Evolutionary conservation across 2,888 invertebrate genomes (phyloP).

Genomic region (Campoplex nolae): DNA sequence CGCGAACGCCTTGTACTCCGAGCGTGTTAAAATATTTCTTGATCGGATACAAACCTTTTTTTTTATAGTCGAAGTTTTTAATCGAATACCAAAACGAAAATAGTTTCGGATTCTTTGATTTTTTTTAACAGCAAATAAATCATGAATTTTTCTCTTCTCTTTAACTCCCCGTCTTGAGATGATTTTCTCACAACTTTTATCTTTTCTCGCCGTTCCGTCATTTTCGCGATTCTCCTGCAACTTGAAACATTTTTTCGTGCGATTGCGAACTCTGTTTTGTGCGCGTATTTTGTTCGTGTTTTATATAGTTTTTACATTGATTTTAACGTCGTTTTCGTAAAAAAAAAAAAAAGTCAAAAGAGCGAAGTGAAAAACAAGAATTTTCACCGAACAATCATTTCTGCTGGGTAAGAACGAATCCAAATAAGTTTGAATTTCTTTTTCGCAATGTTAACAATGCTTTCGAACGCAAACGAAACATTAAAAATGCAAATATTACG

Average conservation of each 20-base stretch:
- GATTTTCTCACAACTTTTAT: background rate
- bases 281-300: background rate
- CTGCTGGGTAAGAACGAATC: background rate
- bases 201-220: background rate
- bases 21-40: background rate
- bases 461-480: background rate
- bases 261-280: background rate
- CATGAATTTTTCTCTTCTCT: background rate
- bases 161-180: background rate
- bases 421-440: background rate
- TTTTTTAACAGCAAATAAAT: background rate
- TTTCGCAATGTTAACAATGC: background rate
- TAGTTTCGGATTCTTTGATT: background rate
- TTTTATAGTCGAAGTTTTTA: too few relatives aligned
- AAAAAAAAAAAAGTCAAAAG: background rate
- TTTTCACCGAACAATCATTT: background rate
- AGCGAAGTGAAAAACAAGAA: background rate
- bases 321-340: background rate
- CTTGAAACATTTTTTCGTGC: background rate
- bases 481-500: background rate
- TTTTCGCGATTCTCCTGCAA: background rate
- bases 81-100: background rate
- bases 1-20: background rate
- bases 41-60: background rate
- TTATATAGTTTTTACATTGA: background rate